Evolutionary conservation across 2,888 invertebrate genomes (phyloP).

Genomic region (Heliconius ethilla): DNA sequence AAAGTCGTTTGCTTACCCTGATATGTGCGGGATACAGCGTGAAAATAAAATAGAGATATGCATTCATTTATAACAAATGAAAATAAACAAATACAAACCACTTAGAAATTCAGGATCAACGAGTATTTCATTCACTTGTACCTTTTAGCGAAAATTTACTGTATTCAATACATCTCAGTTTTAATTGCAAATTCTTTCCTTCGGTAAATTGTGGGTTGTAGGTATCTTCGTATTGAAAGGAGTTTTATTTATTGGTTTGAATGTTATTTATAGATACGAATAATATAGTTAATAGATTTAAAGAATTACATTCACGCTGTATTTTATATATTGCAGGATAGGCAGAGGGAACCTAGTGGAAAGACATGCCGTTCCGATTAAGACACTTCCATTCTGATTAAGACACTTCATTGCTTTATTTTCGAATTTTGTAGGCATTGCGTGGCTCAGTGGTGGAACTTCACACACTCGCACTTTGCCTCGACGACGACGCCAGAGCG

Average conservation of each 20-base stretch:
- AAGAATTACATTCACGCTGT: too few species aligned
- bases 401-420: too few species aligned
- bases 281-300: slow-evolving; percentile 7
- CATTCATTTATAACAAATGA: not conserved
- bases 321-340: too few species aligned
- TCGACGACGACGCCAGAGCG: too few species aligned
- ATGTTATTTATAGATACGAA: slow-evolving; percentile 11
- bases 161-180: slow-evolving; percentile 22
- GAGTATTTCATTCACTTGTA: slow-evolving; percentile 12
- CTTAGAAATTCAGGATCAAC: not conserved
- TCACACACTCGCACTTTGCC: too few species aligned
- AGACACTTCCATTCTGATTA: too few species aligned
- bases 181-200: slow-evolving; percentile 25
- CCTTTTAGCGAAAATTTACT: slow-evolving; percentile 16
- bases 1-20: not conserved
- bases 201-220: slow-evolving; percentile 18
- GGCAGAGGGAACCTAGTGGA: too few species aligned
- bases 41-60: not conserved
- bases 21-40: not conserved
- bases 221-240: slow-evolving; percentile 18
- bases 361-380: too few species aligned
- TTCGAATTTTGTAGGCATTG: too few species aligned
- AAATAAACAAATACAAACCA: not conserved
- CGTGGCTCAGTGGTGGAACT: too few species aligned
- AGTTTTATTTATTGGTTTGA: slow-evolving; percentile 22